These are phyloP conservation scores for Corythucha ciliata DNA, from an alignment of 2,888 invertebrate genomes.

Conservation along the genomic window DNA sequence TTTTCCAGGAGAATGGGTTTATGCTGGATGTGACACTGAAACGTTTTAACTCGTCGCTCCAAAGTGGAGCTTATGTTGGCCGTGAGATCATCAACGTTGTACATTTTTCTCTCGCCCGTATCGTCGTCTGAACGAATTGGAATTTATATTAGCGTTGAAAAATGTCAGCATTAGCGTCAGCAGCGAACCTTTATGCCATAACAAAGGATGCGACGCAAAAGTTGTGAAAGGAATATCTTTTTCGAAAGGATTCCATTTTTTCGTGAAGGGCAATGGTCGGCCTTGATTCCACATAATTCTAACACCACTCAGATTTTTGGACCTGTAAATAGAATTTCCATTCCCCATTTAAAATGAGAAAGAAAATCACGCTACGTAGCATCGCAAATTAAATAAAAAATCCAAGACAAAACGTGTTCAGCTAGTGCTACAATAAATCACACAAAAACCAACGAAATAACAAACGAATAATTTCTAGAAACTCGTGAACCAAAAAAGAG, in stretches of 20 bases:
- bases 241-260: slow-evolving; percentile 79
- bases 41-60: slow-evolving; percentile 40
- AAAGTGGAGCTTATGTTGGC: slow-evolving; percentile 49
- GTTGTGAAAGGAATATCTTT: slow-evolving; percentile 69
- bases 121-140: slow-evolving; percentile 3
- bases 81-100: slow-evolving; percentile 54
- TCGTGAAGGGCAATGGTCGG: slow-evolving; percentile 54
- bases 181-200: slow-evolving; percentile 54
- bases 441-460: background rate
- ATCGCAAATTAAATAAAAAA: background rate
- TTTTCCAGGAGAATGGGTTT: slow-evolving; percentile 67
- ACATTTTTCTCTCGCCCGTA: slow-evolving; percentile 38
- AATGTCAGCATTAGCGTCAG: background rate
- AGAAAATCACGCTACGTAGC: no score
- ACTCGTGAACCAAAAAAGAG: background rate
- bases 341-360: slow-evolving; percentile 24
- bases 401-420: background rate
- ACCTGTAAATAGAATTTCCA: no score
- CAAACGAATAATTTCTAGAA: background rate
- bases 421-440: background rate
- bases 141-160: background rate
- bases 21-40: slow-evolving; percentile 51
- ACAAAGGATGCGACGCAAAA: slow-evolving; percentile 70
- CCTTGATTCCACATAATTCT: slow-evolving; percentile 70
- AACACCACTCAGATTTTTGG: slow-evolving; percentile 62